Conservation (phyloP, 2,113 vertebrate species). For the Muntiacus muntjak region DNA sequence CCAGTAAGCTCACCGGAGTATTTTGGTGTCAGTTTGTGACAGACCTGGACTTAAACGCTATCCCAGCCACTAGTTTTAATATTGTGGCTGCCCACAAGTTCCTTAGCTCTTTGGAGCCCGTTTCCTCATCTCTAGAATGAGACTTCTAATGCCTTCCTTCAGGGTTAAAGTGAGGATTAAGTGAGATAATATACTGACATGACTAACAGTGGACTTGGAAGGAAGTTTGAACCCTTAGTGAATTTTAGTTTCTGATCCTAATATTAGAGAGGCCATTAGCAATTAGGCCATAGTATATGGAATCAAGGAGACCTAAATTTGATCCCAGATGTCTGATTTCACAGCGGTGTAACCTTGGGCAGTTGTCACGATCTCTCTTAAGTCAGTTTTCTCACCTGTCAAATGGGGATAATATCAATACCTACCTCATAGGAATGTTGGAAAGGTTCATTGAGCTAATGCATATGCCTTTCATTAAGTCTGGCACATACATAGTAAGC, state of each 20-base stretch:
- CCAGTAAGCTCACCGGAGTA: conserved; percentile 51
- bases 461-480: background rate
- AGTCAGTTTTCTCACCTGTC: conserved; percentile 6
- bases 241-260: conserved; percentile 32
- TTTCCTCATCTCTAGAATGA: conserved; percentile 13
- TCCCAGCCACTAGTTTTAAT: background rate
- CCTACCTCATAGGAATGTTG: background rate
- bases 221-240: background rate
- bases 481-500: background rate
- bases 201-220: background rate
- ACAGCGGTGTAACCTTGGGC: background rate
- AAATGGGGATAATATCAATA: background rate
- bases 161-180: conserved; percentile 21
- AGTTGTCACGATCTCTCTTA: background rate
- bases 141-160: background rate
- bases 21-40: conserved; percentile 63
- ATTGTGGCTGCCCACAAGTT: background rate
- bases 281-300: background rate
- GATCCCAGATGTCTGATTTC: conserved; percentile 3
- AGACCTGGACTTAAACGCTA: conserved; percentile 53
- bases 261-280: background rate
- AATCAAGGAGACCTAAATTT: conserved; percentile 9
- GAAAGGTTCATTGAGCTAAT: background rate
- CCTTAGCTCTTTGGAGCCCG: conserved; percentile 11
- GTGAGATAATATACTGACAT: background rate